These are phyloP conservation scores for Alca torda DNA, from an alignment of 2,797 vertebrate species.

Conservation along the genomic window DNA sequence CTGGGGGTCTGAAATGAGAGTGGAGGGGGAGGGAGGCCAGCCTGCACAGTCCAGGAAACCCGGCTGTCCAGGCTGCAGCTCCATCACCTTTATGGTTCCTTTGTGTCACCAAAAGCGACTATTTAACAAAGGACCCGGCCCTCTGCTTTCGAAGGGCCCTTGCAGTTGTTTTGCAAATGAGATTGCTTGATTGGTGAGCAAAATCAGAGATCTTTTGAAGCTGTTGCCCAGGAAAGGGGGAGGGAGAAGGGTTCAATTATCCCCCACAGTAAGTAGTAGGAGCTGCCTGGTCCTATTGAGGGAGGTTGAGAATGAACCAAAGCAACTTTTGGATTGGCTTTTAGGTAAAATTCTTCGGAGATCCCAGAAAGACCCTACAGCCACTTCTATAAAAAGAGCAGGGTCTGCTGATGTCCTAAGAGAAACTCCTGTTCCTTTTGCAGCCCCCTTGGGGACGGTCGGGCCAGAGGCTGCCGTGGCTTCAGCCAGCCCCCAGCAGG, in stretches of 20 bases:
- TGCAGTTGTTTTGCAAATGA: conserved; percentile 68
- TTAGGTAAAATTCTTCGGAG: not conserved
- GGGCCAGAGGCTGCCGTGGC: not conserved
- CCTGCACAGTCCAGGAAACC: not conserved
- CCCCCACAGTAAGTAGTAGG: not conserved
- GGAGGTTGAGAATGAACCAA: not conserved
- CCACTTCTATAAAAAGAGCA: not conserved
- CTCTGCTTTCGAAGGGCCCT: conserved; percentile 36
- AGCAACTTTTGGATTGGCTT: not conserved
- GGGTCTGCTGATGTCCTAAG: not conserved
- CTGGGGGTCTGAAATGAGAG: not conserved
- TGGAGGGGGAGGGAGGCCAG: not conserved
- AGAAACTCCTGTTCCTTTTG: not conserved
- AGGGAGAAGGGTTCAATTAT: conserved; percentile 3
- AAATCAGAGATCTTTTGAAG: conserved; percentile 66
- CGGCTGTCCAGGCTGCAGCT: not conserved
- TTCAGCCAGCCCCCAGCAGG: not conserved
- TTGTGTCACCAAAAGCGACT: conserved; percentile 47
- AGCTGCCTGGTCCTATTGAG: not conserved
- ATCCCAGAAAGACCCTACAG: not conserved
- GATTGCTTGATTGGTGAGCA: conserved; percentile 57
- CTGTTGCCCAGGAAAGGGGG: conserved; percentile 33
- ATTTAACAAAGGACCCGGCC: conserved; percentile 40
- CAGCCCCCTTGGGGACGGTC: not conserved
- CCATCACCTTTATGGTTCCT: conserved; percentile 57